Percentiles rank a stretch among this genome's conserved stretches.
Evolutionary conservation across 2,113 vertebrate genomes (phyloP).

Genomic region (Pyxicephalus adspersus): DNA sequence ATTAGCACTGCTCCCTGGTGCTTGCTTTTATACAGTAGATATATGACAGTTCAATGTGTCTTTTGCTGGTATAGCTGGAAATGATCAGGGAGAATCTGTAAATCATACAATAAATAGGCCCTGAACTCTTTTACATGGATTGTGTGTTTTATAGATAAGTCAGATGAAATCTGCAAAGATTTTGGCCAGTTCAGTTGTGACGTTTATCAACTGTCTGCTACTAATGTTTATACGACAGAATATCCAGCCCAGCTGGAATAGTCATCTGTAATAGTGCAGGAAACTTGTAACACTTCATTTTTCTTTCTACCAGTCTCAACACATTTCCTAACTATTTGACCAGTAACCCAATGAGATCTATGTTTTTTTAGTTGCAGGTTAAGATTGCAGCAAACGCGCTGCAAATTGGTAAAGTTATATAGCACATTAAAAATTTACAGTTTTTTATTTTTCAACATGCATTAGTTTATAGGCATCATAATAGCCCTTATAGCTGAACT

Average conservation of each 20-base stretch:
- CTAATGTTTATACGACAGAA: constrained; percentile 50
- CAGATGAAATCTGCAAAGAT: constrained; percentile 50
- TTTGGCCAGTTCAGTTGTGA: constrained; percentile 50
- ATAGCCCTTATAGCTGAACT: not conserved
- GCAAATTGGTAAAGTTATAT: not conserved
- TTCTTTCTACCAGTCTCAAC: constrained; percentile 58
- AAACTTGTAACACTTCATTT: constrained; percentile 56
- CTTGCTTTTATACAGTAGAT: not conserved
- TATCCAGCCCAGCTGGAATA: constrained; percentile 55
- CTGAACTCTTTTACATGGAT: constrained; percentile 17
- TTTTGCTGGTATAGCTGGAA: constrained; percentile 34
- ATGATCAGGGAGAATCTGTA: constrained; percentile 19
- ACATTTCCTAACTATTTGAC: constrained; percentile 57
- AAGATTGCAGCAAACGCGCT: not conserved
- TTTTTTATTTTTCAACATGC: not conserved
- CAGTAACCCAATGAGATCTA: constrained; percentile 33
- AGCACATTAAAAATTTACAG: not conserved
- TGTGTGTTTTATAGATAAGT: constrained; percentile 51
- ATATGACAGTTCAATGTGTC: not conserved
- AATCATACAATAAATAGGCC: constrained; percentile 39
- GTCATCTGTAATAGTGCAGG: constrained; percentile 54
- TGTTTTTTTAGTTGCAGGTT: constrained; percentile 21
- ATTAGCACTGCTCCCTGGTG: constrained; percentile 25
- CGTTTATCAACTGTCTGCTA: constrained; percentile 55
- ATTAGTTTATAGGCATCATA: not conserved